Evolutionary conservation across 1,140 invertebrate genomes (phyloP), one percentile per base, ranked within the genome.

Genomic region (Drosophila micromelanica): DNA sequence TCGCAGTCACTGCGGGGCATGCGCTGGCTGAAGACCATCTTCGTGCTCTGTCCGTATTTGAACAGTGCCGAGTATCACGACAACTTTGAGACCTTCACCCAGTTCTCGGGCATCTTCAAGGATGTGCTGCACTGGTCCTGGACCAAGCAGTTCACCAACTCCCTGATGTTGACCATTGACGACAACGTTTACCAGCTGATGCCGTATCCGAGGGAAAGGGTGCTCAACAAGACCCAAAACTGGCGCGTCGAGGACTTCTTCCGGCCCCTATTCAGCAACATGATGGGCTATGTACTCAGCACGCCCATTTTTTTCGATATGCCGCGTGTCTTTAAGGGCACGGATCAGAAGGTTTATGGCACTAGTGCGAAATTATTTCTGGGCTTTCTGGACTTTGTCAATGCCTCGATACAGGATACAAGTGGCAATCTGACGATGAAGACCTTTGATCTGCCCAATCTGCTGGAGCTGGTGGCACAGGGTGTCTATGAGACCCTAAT

Each of bases 401-500:
- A 91, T 38, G 90, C 86, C 12, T 57, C 73, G 2, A 43, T 91
- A 9, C 27, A 59, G 56, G 90, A 91, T 17, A 76, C 79, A 5
- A 73, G 30, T 7, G 51, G 30, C 0, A 64, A 64, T 15, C 48
- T 78, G n/a, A 60, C 73, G 0, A 27, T 37, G 0, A 68, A 61
- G 11, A 48, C 57, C 3, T 60, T 91, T 5, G 78, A 80, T 27
- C 37, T 89, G 9, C 52, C 70, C 0, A 32, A 35, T 7, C 30
- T 89, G 2, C 15, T 89, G 45, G 73, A 89, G 0, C 13, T 89
- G 49, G 63, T 89, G 0, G 7, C 46, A 0, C 73, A 84, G 23
- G 76, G 80, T 2, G 84, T 90, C 13, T 89, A 90, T 27, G 90
- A 91, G 49, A 87, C 87, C 0, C 42, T 87, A 5, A 84, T 91